phyloP scores from a whole-genome alignment of 2,113 vertebrate species.

The Pterocles gutturalis region DNA sequence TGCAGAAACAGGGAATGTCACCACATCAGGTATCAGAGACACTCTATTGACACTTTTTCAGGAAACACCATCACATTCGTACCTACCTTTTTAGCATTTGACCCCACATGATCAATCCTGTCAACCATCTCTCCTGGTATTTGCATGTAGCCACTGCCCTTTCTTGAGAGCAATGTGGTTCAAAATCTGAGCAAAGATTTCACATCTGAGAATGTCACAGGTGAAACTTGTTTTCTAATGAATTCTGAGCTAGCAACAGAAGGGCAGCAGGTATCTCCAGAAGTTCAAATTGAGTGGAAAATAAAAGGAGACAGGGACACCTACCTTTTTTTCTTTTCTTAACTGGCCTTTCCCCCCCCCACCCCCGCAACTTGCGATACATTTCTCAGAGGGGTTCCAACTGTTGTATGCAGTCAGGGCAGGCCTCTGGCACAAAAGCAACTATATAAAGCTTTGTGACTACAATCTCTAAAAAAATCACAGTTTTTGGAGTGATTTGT shows the following conservation, averaged over 20 bases:
- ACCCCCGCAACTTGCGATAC: not conserved
- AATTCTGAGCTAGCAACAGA: not conserved
- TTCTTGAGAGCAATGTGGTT: not conserved
- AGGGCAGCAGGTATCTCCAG: slow-evolving; percentile 14
- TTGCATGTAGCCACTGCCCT: not conserved
- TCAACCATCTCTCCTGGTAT: not conserved
- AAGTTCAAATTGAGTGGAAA: not conserved
- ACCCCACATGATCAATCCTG: not conserved
- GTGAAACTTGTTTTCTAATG: not conserved
- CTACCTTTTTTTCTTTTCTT: not conserved
- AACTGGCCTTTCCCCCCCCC: too few species aligned
- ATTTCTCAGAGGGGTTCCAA: not conserved
- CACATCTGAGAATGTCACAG: slow-evolving; percentile 4
- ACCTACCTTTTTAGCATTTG: slow-evolving; percentile 3
- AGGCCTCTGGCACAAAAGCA: not conserved
- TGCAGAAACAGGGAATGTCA: not conserved
- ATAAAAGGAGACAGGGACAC: not conserved
- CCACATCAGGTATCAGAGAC: not conserved
- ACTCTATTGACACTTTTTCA: not conserved
- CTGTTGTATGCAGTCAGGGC: not conserved
- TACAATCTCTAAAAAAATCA: not conserved
- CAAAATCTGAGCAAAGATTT: not conserved
- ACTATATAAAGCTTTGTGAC: not conserved
- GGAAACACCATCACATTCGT: not conserved
- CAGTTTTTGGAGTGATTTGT: not conserved